phyloP scores from a whole-genome alignment of 2,888 invertebrate species.

The Andrena minutula region DNA sequence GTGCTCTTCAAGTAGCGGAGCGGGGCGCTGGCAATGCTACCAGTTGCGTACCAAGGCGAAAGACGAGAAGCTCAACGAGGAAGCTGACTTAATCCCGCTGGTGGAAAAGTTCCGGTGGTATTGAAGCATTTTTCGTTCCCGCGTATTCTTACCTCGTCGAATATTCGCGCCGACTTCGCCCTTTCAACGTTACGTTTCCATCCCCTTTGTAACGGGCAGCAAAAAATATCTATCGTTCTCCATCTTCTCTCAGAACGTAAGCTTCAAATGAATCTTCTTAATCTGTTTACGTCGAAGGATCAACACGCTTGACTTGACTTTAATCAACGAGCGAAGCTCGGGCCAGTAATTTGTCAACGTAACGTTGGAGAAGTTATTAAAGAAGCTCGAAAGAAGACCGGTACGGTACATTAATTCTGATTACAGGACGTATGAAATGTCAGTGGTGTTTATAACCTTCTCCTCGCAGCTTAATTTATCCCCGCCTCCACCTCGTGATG shows the following conservation, averaged over 20 bases:
- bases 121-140: conserved; percentile 34
- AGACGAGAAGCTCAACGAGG: conserved; percentile 30
- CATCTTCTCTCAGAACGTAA: not conserved
- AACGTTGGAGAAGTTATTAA: too few species aligned
- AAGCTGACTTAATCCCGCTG: conserved; percentile 54
- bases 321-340: too few species aligned
- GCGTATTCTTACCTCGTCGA: conserved; percentile 43
- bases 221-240: conserved; percentile 5
- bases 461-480: conserved; percentile 29
- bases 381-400: not conserved
- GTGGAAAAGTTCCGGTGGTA: conserved; percentile 44
- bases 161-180: conserved; percentile 23
- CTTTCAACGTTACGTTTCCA: not conserved
- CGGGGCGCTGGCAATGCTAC: conserved; percentile 50
- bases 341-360: too few species aligned
- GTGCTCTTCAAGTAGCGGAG: conserved; percentile 38
- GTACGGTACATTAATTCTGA: not conserved
- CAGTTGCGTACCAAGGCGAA: conserved; percentile 56
- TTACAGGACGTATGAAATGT: not conserved
- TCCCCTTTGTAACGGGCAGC: not conserved
- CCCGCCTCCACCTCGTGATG: not conserved
- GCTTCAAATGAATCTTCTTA: too few species aligned
- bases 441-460: conserved; percentile 6
- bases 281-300: too few species aligned
- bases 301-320: too few species aligned